A percentile compares a stretch with the other conserved stretches of the same genome.
Conservation (phyloP, 35 echinoderm and acorn worm species). For the Amphiura filiformis region DNA sequence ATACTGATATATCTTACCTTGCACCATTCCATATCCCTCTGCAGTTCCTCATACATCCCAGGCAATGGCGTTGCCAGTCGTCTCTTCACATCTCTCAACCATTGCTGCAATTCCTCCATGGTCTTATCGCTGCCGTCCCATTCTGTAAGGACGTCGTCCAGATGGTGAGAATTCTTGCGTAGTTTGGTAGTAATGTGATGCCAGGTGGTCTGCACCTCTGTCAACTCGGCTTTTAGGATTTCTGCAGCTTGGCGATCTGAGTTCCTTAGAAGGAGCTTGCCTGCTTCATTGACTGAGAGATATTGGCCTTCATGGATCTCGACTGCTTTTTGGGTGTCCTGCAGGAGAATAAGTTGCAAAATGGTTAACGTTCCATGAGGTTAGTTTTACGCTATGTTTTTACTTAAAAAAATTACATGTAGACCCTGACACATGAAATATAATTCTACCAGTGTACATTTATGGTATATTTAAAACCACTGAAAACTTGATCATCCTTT, state of each 20-base stretch:
- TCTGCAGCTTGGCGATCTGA: constrained; percentile 66
- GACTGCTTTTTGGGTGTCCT: constrained; percentile 74
- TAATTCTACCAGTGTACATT: no score
- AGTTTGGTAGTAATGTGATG: constrained; percentile 66
- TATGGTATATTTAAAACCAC: no score
- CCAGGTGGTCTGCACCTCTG: constrained; percentile 79
- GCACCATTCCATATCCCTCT: constrained; percentile 66
- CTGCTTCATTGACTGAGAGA: constrained; percentile 74
- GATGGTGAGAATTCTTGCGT: constrained; percentile 42
- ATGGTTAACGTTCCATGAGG: no score
- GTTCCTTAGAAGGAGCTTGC: constrained; percentile 71
- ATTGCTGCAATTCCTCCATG: constrained; percentile 71
- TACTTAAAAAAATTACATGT: no score
- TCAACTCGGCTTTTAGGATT: constrained; percentile 62
- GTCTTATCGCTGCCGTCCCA: constrained; percentile 76
- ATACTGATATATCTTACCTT: constrained; percentile 39
- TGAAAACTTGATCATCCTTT: no score
- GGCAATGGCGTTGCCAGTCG: constrained; percentile 51
- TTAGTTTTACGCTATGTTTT: no score
- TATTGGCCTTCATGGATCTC: constrained; percentile 74
- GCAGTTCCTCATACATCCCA: constrained; percentile 73
- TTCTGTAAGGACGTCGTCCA: constrained; percentile 58
- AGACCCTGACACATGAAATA: no score
- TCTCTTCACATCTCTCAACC: constrained; percentile 60
- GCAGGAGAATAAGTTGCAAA: neutral